A percentile compares a stretch with the other conserved stretches of the same genome.
phyloP scores from a whole-genome alignment of 2,797 vertebrate genomes.

The Staurois parvus region DNA sequence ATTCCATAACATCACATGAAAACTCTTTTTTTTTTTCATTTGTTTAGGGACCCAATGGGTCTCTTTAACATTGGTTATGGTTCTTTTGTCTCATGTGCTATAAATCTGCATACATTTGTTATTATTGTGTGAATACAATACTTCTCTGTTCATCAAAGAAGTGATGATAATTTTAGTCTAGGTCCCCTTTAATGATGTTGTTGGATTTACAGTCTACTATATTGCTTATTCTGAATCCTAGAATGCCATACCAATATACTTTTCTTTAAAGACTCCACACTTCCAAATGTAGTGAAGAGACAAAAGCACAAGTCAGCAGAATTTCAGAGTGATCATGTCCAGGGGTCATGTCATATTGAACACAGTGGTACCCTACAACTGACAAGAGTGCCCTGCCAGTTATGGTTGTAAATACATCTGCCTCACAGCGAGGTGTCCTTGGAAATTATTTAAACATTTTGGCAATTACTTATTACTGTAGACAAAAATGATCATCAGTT shows the following conservation, averaged over 20 bases:
- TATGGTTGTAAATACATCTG: constrained; percentile 4
- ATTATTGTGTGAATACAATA: background rate
- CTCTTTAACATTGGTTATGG: background rate
- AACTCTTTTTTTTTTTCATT: no score
- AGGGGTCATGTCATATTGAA: constrained; percentile 17
- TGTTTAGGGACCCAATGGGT: no score
- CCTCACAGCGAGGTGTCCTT: constrained; percentile 30
- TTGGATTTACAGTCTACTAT: background rate
- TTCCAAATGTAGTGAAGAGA: background rate
- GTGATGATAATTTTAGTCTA: background rate
- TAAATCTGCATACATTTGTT: background rate
- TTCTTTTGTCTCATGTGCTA: background rate
- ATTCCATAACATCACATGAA: no score
- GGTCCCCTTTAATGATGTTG: background rate
- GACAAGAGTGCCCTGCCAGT: constrained; percentile 24
- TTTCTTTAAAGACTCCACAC: background rate
- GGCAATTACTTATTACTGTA: constrained; percentile 32
- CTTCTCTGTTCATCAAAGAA: no score
- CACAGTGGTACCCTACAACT: background rate
- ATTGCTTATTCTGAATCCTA: background rate
- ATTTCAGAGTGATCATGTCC: constrained; percentile 17
- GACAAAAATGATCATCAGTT: constrained; percentile 28
- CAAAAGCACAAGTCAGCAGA: background rate
- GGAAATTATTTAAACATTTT: constrained; percentile 28
- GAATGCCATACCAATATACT: background rate